Conservation (phyloP, 2,888 invertebrate species). For the Clanis bilineata region DNA sequence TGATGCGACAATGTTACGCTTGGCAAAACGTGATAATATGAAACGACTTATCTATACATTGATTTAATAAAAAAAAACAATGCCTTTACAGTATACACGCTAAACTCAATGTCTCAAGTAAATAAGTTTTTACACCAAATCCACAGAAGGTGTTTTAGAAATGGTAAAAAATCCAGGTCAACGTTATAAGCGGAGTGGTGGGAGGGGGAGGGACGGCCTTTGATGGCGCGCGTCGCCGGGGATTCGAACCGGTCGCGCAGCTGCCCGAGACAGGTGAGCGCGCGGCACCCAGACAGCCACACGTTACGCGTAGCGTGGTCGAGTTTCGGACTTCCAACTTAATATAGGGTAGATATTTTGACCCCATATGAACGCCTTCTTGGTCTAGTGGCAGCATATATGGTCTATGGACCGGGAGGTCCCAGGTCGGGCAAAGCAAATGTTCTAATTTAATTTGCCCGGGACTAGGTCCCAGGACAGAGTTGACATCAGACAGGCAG, state of each 20-base stretch:
- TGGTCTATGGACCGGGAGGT: too few relatives aligned
- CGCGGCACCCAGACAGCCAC: constrained; percentile 2
- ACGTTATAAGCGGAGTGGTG: constrained; percentile 17
- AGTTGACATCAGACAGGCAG: too few relatives aligned
- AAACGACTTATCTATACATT: too few relatives aligned
- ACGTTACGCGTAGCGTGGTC: neutral
- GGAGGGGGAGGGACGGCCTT: neutral
- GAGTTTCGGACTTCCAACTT: neutral
- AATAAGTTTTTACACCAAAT: neutral
- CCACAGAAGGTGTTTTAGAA: constrained; percentile 22
- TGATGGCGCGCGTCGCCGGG: constrained; percentile 11
- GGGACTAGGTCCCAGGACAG: too few relatives aligned
- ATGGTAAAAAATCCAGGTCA: constrained; percentile 26
- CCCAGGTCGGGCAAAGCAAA: too few relatives aligned
- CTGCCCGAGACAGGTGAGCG: constrained; percentile 22
- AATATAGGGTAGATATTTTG: neutral
- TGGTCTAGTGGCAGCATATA: too few relatives aligned
- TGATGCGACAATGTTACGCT: too few relatives aligned
- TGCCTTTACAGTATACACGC: too few relatives aligned
- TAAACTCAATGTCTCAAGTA: too few relatives aligned
- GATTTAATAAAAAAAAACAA: too few relatives aligned
- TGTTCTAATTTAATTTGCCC: too few relatives aligned
- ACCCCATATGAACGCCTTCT: neutral
- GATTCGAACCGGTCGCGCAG: constrained; percentile 20
- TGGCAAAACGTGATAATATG: too few relatives aligned